Evolutionary conservation across 1,140 invertebrate species (phyloP).

Genomic region (Ostrea edulis): DNA sequence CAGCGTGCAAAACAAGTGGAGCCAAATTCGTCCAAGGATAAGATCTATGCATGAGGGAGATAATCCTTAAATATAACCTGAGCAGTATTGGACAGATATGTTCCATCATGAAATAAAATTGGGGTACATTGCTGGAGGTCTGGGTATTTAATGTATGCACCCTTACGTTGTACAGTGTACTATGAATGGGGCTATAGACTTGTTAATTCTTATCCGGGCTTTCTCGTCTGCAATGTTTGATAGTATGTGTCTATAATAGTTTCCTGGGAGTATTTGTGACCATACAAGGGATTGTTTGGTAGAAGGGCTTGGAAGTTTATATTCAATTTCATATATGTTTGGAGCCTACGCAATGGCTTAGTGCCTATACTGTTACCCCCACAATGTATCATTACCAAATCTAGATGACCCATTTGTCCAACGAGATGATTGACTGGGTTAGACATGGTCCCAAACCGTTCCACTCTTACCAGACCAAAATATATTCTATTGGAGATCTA

Average conservation of each 20-base stretch:
- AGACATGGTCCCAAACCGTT: neutral
- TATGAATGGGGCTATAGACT: neutral
- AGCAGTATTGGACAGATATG: neutral
- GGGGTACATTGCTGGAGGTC: neutral
- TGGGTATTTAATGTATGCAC: neutral
- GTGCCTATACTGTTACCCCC: constrained; percentile 33
- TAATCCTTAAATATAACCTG: neutral
- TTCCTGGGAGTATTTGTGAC: constrained; percentile 21
- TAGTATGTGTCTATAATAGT: neutral
- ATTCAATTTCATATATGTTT: constrained; percentile 1
- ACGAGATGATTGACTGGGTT: neutral
- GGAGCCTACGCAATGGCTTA: neutral
- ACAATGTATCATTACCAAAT: neutral
- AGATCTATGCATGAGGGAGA: too few species aligned
- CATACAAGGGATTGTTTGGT: neutral
- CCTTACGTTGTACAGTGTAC: neutral
- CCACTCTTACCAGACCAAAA: constrained; percentile 22
- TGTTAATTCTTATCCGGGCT: too few species aligned
- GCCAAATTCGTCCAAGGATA: too few species aligned
- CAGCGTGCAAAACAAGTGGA: too few species aligned
- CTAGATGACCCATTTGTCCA: neutral
- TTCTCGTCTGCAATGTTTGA: too few species aligned
- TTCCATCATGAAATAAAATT: neutral
- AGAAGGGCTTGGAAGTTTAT: neutral
- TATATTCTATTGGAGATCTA: neutral